A percentile compares a stretch with the other conserved stretches of the same genome.
Evolutionary conservation across 2,797 vertebrate genomes (phyloP).

Genomic region (Ambastaia sidthimunki): DNA sequence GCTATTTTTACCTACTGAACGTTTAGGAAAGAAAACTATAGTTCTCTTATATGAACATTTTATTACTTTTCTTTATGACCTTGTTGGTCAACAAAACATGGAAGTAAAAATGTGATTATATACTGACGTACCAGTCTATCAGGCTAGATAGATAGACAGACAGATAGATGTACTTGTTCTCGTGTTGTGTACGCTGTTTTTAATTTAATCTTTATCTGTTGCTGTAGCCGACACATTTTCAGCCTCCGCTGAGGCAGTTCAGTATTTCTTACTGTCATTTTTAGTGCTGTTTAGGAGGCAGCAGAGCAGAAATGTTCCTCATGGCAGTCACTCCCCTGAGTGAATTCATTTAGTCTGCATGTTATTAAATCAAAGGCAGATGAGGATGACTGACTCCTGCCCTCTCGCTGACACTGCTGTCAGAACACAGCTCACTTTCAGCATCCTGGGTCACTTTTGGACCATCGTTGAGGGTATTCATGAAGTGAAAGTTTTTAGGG

Average conservation of each 20-base stretch:
- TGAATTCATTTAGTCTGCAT: slow-evolving; percentile 77
- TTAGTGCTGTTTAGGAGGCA: neutral
- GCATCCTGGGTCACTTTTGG: slow-evolving; percentile 41
- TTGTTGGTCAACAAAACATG: too few relatives aligned
- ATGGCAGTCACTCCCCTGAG: slow-evolving; percentile 75
- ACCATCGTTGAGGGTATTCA: slow-evolving; percentile 34
- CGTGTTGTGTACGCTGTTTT: too few relatives aligned
- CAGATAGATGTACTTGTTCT: too few relatives aligned
- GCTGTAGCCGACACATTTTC: too few relatives aligned
- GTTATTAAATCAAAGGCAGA: slow-evolving; percentile 78
- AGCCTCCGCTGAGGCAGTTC: too few relatives aligned
- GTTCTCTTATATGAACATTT: too few relatives aligned
- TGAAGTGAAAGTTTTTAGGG: slow-evolving; percentile 41
- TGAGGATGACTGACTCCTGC: slow-evolving; percentile 71
- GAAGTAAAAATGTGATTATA: too few relatives aligned
- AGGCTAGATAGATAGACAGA: too few relatives aligned
- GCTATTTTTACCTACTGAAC: slow-evolving; percentile 4
- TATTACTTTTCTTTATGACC: too few relatives aligned
- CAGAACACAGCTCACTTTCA: slow-evolving; percentile 56
- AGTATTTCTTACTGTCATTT: too few relatives aligned
- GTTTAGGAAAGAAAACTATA: neutral
- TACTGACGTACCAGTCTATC: too few relatives aligned
- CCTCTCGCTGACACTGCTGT: slow-evolving; percentile 49
- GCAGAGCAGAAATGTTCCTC: neutral
- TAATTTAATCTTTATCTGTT: too few relatives aligned